Base-by-base conservation (phyloP, 2,888 invertebrate species). In the Eupsilia transversa region DNA sequence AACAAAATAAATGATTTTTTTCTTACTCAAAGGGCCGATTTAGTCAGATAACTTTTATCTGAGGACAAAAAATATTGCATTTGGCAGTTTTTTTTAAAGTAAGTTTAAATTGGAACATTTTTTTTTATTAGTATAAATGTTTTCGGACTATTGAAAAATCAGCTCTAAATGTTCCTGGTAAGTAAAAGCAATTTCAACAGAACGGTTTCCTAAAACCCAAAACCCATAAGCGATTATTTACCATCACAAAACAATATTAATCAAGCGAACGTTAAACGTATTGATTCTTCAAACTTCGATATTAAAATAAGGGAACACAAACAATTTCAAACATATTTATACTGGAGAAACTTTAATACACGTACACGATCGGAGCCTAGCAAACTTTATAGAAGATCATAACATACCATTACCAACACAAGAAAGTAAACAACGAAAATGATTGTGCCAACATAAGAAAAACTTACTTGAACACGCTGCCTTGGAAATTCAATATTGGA, bases 401-500 rank as follows among this genome's bases (percentile, higher is more conserved):
- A 83, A 84, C 79, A 79, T 69, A 74, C 86, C 80, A 87, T 84
- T 87, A 81, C 84, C 86, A 87, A 83, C 80, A 87, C 77, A 83
- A 84, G 70, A 86, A 77, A 83, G 84, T 87, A 84, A 87, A 87
- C 87, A 86, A 76, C 76, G 84, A 80, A 86, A 84, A 87, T 86
- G 81, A 87, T 86, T 85, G 82, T 84, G 79, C 83, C 82, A 87
- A 86, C 87, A 86, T 77, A 81, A 86, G 87, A 84, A 84, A 87
- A 86, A 74, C 80, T 80, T 80, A 87, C 79, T 78, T 52, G 84
- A 86, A 86, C 87, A 83, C 86, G 80, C 85, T 82, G 83, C 69
- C 78, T 86, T 83, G 82, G 86, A 90, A 91, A 90, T 89, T 90
- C 90, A 91, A 91, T 91, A 91, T 91, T 89, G 88, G 86, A 90